These are phyloP conservation scores for Epirrita christyi DNA, from an alignment of 2,888 invertebrate species.

Conservation along the genomic window DNA sequence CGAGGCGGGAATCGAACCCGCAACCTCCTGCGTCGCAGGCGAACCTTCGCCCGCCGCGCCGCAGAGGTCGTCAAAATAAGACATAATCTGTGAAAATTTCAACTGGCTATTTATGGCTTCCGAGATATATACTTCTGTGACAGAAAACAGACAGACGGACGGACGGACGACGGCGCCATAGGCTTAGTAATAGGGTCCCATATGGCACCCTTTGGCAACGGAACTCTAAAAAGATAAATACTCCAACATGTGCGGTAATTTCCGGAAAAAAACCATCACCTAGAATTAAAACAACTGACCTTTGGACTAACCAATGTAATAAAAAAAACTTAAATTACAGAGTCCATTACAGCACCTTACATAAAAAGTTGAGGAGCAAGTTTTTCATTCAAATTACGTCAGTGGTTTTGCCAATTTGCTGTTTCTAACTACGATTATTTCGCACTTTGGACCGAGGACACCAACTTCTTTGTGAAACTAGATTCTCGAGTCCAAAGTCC, in stretches of 20 bases:
- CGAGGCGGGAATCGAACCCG: no score
- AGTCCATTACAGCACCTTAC: constrained; percentile 6
- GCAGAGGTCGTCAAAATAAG: no score
- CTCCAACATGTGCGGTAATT: not conserved
- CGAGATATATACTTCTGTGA: no score
- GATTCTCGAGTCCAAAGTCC: constrained; percentile 43
- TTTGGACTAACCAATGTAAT: not conserved
- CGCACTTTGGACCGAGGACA: constrained; percentile 40
- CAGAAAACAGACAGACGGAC: no score
- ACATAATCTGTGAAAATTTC: no score
- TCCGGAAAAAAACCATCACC: not conserved
- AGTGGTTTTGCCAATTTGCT: constrained; percentile 15
- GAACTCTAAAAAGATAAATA: no score
- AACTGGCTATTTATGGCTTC: no score
- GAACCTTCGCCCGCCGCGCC: no score
- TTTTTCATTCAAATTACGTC: constrained; percentile 16
- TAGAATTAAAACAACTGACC: not conserved
- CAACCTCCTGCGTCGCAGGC: no score
- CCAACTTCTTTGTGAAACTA: constrained; percentile 36
- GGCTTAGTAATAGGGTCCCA: no score
- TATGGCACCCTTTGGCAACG: no score
- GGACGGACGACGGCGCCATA: no score
- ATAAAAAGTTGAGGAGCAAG: constrained; percentile 3
- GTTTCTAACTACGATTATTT: constrained; percentile 10
- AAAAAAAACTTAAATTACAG: not conserved